These are phyloP conservation scores for Formica aserva DNA, from an alignment of 2,888 invertebrate genomes.

Conservation along the genomic window DNA sequence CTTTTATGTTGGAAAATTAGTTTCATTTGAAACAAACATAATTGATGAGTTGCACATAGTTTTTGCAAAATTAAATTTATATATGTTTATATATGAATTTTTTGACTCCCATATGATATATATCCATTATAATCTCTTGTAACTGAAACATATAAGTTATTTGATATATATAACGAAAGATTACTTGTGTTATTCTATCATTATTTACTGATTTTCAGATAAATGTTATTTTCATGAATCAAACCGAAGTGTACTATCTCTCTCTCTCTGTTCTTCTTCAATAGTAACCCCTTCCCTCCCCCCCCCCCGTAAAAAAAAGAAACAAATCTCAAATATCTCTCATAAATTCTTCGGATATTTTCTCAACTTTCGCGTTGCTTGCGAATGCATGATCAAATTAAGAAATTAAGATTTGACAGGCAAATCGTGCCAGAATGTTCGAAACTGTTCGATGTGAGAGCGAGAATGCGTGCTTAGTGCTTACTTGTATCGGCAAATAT, in stretches of 20 bases:
- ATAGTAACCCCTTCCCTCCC: too few relatives aligned
- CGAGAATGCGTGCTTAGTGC: slow-evolving; percentile 82
- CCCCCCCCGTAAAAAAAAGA: not conserved
- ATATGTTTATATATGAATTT: too few relatives aligned
- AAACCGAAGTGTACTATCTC: not conserved
- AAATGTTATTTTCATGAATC: not conserved
- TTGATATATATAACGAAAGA: not conserved
- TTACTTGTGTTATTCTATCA: not conserved
- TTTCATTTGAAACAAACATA: too few relatives aligned
- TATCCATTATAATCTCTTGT: too few relatives aligned
- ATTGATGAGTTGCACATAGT: too few relatives aligned
- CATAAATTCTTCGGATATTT: not conserved
- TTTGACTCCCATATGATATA: too few relatives aligned
- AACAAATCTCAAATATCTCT: not conserved
- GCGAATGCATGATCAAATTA: not conserved
- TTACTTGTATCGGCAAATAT: slow-evolving; percentile 89
- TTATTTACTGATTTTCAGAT: not conserved
- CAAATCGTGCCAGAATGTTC: not conserved
- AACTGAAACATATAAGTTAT: too few relatives aligned
- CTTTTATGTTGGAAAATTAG: too few relatives aligned
- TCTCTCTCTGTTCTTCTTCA: not conserved
- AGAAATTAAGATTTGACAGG: not conserved
- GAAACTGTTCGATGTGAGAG: not conserved
- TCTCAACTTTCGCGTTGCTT: not conserved
- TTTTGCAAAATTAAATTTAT: too few relatives aligned